Conservation (phyloP, 2,888 invertebrate species). For the Anodontia alba region DNA sequence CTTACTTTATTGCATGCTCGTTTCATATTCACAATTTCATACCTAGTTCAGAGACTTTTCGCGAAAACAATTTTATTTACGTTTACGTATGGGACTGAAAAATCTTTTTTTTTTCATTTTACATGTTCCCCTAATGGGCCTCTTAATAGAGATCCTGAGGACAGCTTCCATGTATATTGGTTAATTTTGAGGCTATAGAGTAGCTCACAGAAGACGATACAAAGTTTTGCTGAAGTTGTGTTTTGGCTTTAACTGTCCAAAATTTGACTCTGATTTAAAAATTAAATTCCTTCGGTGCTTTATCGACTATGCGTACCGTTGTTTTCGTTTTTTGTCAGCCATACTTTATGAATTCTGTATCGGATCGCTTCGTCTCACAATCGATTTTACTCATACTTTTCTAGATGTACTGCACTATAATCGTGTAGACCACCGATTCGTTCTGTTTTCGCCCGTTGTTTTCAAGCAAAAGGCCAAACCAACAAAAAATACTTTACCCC, state of each 20-base stretch:
- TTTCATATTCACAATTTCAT: too few relatives aligned
- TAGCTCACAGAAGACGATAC: not conserved
- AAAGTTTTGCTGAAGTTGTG: too few relatives aligned
- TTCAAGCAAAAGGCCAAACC: not conserved
- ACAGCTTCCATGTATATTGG: slow-evolving; percentile 57
- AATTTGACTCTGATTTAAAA: too few relatives aligned
- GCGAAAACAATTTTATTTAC: not conserved
- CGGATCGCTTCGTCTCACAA: too few relatives aligned
- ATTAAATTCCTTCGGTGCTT: too few relatives aligned
- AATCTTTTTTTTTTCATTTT: not conserved
- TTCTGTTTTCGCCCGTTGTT: slow-evolving; percentile 8
- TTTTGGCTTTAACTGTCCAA: too few relatives aligned
- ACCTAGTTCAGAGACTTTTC: too few relatives aligned
- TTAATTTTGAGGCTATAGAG: slow-evolving; percentile 42
- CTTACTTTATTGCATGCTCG: too few relatives aligned
- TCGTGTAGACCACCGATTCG: not conserved
- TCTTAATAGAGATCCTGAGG: slow-evolving; percentile 53
- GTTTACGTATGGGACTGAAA: not conserved
- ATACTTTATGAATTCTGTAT: too few relatives aligned
- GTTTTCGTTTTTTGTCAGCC: too few relatives aligned
- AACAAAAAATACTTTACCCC: not conserved
- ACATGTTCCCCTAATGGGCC: slow-evolving; percentile 30
- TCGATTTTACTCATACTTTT: not conserved
- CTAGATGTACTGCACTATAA: not conserved
- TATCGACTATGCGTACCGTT: too few relatives aligned